Conservation (phyloP, 2,113 vertebrate genomes). For the Arizona elegans region DNA sequence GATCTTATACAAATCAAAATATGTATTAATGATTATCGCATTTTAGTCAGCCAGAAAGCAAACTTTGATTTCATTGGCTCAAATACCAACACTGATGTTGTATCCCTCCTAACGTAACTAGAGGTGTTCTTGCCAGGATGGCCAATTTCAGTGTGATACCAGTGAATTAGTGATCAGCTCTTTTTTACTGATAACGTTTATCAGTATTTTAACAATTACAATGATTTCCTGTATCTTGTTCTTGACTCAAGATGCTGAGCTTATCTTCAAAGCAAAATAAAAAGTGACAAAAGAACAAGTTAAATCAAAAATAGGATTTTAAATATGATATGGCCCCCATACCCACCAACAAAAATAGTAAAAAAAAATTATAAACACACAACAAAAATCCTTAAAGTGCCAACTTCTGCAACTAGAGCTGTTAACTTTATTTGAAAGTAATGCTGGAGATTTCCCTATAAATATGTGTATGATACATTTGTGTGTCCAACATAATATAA, state of each 20-base stretch:
- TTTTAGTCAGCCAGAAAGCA: conserved; percentile 10
- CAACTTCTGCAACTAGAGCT: not conserved
- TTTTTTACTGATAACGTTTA: not conserved
- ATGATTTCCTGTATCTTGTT: not conserved
- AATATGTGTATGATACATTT: not conserved
- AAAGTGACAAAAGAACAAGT: not conserved
- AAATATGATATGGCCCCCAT: not conserved
- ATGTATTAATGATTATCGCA: conserved; percentile 34
- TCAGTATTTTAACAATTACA: not conserved
- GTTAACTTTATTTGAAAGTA: not conserved
- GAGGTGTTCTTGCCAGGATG: not conserved
- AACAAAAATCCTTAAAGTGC: not conserved
- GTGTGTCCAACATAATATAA: too few species aligned
- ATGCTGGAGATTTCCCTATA: not conserved
- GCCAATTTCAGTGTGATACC: not conserved
- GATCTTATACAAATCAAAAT: conserved; percentile 56
- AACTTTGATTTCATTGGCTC: not conserved
- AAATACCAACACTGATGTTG: not conserved
- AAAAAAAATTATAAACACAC: not conserved
- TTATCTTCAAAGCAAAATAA: not conserved
- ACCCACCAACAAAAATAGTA: not conserved
- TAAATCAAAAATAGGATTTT: not conserved
- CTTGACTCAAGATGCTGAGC: not conserved
- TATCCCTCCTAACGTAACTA: not conserved
- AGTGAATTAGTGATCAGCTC: not conserved